Base-by-base conservation (phyloP, 2,888 invertebrate species). In the Zootermopsis nevadensis region DNA sequence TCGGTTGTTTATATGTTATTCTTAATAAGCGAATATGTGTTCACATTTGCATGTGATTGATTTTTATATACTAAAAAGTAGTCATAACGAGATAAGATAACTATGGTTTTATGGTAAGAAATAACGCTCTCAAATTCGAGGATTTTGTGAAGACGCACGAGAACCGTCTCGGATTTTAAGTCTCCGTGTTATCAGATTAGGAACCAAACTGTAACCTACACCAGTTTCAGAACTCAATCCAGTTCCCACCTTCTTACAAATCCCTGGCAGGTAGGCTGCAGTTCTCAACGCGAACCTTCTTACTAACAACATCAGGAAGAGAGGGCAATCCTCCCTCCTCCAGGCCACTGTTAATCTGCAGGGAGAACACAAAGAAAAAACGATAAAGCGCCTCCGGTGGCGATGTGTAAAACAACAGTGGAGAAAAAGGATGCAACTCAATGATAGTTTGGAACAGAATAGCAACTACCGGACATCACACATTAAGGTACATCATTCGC, bases 261-360 rank as follows among this genome's bases (percentile, higher is more conserved):
- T 12, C 33, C 69, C 69, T 69, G 69, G 69, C 69, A 69, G 69
- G 69, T 69, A 69, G 3, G 19, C 33, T 33, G 12, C 31, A 69
- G 4, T 27, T 31, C 69, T 69, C 27, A 67, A 53, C 8, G 19
- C 53, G 22, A 15, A 6, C 53, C n/a, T 15, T 67, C 67, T 66
- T 66, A 66, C 66, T 67, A 67, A 67, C 69, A 69, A 69, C 69
- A 69, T 69, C 69, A 69, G 10, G 33, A 69, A 33, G 30, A 31
- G 33, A 69, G 69, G 69, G 15, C 22, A 69, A 8, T 24, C 31
- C 27, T 12, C 31, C 69, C 33, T 31, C 10, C 69, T 67, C 69
- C 69, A 4, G 33, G 33, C 33, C 22, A 31, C 69, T 15, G 33
- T 33, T 33, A 69, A 69, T 69, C 69, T 22, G 33, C 69, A 69